phyloP scores from a whole-genome alignment of 2,888 invertebrate species.

The Digitonthophagus gazella region DNA sequence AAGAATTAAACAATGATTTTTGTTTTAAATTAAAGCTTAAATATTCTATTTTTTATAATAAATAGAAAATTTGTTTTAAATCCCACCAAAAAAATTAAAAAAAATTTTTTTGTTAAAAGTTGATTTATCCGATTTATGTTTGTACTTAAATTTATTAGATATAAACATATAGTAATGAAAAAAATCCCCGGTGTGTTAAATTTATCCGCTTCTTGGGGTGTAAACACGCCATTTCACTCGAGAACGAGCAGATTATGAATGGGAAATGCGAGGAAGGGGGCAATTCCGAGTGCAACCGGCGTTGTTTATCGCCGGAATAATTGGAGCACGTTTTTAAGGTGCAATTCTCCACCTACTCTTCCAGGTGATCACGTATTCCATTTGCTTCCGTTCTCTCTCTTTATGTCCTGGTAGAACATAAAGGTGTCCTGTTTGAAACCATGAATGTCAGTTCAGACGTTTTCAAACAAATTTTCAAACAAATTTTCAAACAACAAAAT shows the following conservation, averaged over 20 bases:
- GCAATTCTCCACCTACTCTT: conserved; percentile 2
- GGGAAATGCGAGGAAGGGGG: neutral
- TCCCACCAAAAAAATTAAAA: no score
- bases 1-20: no score
- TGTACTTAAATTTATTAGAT: neutral
- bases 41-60: no score
- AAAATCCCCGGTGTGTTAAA: neutral
- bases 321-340: conserved; percentile 19
- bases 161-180: neutral
- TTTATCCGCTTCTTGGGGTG: neutral
- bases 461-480: no score
- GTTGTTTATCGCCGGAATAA: conserved; percentile 18
- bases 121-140: no score
- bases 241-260: neutral
- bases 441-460: neutral
- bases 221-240: neutral
- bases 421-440: neutral
- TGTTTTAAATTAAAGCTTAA: no score
- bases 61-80: no score
- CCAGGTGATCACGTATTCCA: neutral
- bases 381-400: neutral
- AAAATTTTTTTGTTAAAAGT: no score
- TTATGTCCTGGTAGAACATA: neutral
- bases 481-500: no score
- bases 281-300: conserved; percentile 2